Percentiles rank a stretch among this genome's conserved stretches.
These are phyloP conservation scores for Limnodromus scolopaceus DNA, from an alignment of 2,797 vertebrate genomes.

Conservation along the genomic window DNA sequence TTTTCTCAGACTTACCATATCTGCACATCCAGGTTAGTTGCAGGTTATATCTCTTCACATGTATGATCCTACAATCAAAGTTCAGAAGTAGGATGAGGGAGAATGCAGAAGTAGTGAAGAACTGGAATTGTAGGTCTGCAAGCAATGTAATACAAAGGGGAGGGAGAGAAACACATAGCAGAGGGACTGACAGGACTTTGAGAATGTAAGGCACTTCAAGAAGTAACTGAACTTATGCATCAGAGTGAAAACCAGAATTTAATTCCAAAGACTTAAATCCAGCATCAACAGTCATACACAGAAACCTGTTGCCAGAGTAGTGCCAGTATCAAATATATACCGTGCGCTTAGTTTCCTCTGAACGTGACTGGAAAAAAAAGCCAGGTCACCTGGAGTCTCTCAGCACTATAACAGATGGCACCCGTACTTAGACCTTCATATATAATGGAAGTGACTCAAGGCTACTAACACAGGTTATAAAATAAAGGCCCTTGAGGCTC, in stretches of 20 bases:
- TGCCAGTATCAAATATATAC: neutral
- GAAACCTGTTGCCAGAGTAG: neutral
- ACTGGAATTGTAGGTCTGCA: neutral
- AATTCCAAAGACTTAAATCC: neutral
- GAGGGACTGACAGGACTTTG: neutral
- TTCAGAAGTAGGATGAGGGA: neutral
- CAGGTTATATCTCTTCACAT: neutral
- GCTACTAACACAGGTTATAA: neutral
- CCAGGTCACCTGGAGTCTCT: neutral
- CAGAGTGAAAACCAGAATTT: neutral
- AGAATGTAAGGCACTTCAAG: neutral
- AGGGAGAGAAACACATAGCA: neutral
- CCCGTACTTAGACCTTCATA: neutral
- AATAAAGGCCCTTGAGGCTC: neutral
- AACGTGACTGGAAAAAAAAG: neutral
- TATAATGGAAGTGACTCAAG: neutral
- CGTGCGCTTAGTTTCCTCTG: neutral
- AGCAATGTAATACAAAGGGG: neutral
- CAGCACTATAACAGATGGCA: neutral
- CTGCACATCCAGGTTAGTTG: neutral
- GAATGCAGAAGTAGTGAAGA: neutral
- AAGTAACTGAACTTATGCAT: neutral
- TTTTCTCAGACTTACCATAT: neutral
- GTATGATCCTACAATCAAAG: neutral
- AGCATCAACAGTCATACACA: neutral